Base-by-base conservation (phyloP, 2,797 vertebrate species). In the Peromyscus nudipes region DNA sequence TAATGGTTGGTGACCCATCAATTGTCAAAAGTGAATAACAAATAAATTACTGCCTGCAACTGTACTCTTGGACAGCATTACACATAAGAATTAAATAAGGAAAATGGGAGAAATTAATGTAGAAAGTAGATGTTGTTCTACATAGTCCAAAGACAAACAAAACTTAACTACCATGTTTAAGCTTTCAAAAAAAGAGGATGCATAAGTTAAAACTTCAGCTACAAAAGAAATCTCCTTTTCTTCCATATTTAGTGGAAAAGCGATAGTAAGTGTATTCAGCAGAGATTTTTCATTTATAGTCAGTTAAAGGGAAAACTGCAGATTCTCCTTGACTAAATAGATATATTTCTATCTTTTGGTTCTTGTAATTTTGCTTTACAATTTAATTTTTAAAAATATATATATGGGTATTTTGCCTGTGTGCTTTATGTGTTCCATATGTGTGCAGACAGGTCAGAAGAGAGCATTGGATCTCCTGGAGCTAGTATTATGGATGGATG, bases 11-110 rank as follows among this genome's bases (percentile, higher is more conserved):
- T 89, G 67, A 90, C 5, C 11, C 64, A 12, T 27, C 12, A 16
- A 93, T 13, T 55, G 21, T 94, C 37, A 84, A 92, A 92, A 79
- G 46, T 91, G 25, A 95, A n/a, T 31, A 96, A 92, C 29, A 94
- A 95, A 81, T 75, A 46, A 95, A 7, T 75, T 94, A 77, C 40
- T 67, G 17, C 14, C 46, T 67, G 37, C 17, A 84, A 37, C n/a
- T 80, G 11, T 65, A n/a, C 73, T 97, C 16, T 91, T 90, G 13
- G 64, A 91, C 29, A 98, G 7, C 2, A 62, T 2, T 76, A 12
- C 10, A 65, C 21, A 67, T 65, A n/a, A 57, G 73, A 97, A 92
- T 96, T 80, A 92, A 43, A 75, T 91, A 69, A 95, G 23, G 83
- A 37, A 97, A 94, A 55, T n/a, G 1, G 2, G 71, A 86, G 19